Evolutionary conservation across 1,140 invertebrate genomes (phyloP), one percentile per base, ranked within the genome.

Genomic region (Hycleus cichorii): DNA sequence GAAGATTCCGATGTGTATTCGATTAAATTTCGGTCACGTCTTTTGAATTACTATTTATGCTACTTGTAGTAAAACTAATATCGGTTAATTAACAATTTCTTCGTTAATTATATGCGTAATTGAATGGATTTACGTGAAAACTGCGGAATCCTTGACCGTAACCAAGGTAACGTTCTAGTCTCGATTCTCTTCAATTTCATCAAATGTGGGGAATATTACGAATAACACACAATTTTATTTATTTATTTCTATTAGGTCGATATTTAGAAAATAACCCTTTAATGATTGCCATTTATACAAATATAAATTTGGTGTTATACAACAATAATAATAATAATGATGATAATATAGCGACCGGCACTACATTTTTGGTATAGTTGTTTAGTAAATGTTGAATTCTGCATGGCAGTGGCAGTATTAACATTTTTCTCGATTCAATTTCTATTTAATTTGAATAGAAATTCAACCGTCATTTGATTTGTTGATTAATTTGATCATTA

Each of bases 401-500:
- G 67, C 69, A 70, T 70, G 69, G 69, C 69, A 70, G 69, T 69
- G 61, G 69, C 67, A 70, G 69, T 50, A 69, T 66, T 62, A 70
- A 70, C 69, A 69, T 69, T 70, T 68, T 26, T 5, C 12, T 47
- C 45, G n/a, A 47, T 24, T 12, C 24, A 46, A 7, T 9, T 46
- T 46, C n/a, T 7, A 25, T 46, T 6, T 25, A 46, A 9, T 25
- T 9, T 47, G 4, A 25, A 4, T 7, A 44, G 10, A 42, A 24
- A 25, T 48, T 58, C 49, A 63, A 42, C 47, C 53, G 25, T 44
- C 18, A 12, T 49, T 58, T 39, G 40, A n/a, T 44, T 39, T 57
- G 18, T 39, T 53, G 9, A 68, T 26, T 10, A 62, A 46, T 64
- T 83, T 83, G 4, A 79, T 74, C 76, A 87, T 79, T 10, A 86